phyloP scores from a whole-genome alignment of 2,797 vertebrate genomes.

The Darevskia nairensis region DNA sequence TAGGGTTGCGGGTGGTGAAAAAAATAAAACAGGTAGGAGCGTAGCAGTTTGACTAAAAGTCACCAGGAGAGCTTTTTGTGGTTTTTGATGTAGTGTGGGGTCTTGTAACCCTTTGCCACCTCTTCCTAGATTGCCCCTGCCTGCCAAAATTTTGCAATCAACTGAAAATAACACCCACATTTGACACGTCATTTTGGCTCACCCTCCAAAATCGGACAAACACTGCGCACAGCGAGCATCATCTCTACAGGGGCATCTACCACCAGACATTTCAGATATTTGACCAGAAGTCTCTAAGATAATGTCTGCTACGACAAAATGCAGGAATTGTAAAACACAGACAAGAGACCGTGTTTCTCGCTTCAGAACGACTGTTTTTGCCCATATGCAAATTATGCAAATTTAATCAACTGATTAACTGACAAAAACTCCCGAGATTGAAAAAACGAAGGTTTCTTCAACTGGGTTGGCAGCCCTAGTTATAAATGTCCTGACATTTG shows the following conservation, averaged over 20 bases:
- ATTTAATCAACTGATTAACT: slow-evolving; percentile 3
- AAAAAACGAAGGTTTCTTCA: not conserved
- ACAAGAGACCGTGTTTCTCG: not conserved
- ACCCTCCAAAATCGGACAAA: not conserved
- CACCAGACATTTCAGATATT: no score
- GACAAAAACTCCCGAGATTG: not conserved
- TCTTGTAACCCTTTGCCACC: no score
- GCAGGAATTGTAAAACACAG: not conserved
- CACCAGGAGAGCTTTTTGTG: no score
- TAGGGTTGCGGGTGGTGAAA: no score
- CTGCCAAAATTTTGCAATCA: no score
- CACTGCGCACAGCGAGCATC: not conserved
- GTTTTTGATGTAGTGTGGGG: no score
- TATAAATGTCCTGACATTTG: not conserved
- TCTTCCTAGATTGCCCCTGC: no score
- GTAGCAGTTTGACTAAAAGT: no score
- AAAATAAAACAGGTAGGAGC: no score
- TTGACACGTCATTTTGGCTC: no score
- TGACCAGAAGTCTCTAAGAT: not conserved
- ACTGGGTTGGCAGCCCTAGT: not conserved
- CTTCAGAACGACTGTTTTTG: not conserved
- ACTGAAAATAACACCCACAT: no score
- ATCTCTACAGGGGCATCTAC: not conserved
- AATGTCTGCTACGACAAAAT: not conserved
- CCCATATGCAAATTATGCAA: not conserved